Evolutionary conservation across 2,113 vertebrate species (phyloP).

Genomic region (Proteles cristata): DNA sequence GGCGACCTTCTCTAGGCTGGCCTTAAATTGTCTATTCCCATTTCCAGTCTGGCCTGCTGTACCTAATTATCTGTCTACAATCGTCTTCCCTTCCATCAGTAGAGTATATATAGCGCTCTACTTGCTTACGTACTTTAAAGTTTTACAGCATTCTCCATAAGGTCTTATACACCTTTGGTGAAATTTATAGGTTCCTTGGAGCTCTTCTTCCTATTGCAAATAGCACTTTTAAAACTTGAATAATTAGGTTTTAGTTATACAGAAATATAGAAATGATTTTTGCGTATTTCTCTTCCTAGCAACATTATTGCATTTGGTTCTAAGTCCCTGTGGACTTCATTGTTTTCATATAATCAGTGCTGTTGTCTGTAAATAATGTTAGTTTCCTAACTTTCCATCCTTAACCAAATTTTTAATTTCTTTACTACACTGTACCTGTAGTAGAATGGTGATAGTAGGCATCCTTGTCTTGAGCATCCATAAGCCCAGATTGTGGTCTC

Average conservation of each 20-base stretch:
- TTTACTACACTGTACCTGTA: not conserved
- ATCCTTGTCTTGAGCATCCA: not conserved
- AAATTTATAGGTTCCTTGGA: constrained; percentile 23
- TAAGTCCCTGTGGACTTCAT: not conserved
- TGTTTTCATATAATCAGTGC: not conserved
- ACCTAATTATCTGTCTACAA: not conserved
- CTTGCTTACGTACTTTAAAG: not conserved
- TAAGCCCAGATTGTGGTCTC: not conserved
- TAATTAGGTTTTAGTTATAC: not conserved
- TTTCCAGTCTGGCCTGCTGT: not conserved
- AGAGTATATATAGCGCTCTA: not conserved
- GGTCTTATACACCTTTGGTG: not conserved
- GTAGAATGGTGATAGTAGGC: not conserved
- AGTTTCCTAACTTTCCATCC: not conserved
- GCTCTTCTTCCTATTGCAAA: not conserved
- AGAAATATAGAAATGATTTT: constrained; percentile 47
- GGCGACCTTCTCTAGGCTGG: not conserved
- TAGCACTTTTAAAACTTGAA: not conserved
- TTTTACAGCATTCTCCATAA: not conserved
- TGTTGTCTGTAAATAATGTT: not conserved
- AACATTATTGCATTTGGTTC: not conserved
- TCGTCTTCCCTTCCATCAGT: not conserved
- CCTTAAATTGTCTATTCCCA: not conserved
- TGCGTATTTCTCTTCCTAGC: not conserved
- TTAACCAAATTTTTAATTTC: not conserved